These are phyloP conservation scores for Arbacia lixula DNA, from an alignment of 53 echinoderm and acorn worm genomes.

Conservation along the genomic window DNA sequence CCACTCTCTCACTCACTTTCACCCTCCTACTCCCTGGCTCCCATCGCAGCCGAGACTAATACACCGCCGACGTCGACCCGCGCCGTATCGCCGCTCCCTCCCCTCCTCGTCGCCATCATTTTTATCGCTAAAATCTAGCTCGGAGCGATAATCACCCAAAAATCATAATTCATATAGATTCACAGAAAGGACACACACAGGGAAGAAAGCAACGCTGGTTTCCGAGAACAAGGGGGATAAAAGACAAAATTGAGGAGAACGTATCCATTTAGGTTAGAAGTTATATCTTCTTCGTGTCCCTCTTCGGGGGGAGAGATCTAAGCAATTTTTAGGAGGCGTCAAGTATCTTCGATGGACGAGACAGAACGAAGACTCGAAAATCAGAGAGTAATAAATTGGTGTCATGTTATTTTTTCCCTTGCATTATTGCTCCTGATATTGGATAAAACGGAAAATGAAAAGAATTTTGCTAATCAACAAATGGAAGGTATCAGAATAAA, in stretches of 20 bases:
- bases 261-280: slow-evolving; percentile 27
- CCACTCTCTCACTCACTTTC: not conserved
- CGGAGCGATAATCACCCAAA: slow-evolving; percentile 36
- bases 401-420: too few relatives aligned
- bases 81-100: not conserved
- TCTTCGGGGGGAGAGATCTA: slow-evolving; percentile 1
- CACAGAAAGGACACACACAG: slow-evolving; percentile 15
- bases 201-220: too few relatives aligned
- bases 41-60: not conserved
- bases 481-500: too few relatives aligned
- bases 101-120: slow-evolving; percentile 37
- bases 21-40: not conserved
- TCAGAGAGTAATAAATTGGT: too few relatives aligned
- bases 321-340: not conserved
- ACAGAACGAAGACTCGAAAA: too few relatives aligned
- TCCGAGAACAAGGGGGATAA: not conserved
- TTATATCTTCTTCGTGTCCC: slow-evolving; percentile 1
- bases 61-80: not conserved
- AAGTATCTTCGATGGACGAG: not conserved
- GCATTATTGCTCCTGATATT: too few relatives aligned
- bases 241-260: not conserved
- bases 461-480: too few relatives aligned
- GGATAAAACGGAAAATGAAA: too few relatives aligned
- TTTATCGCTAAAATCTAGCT: slow-evolving; percentile 53
- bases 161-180: slow-evolving; percentile 40